These are phyloP conservation scores for Drosophila barbarae DNA, from an alignment of 2,888 invertebrate species.

Conservation along the genomic window DNA sequence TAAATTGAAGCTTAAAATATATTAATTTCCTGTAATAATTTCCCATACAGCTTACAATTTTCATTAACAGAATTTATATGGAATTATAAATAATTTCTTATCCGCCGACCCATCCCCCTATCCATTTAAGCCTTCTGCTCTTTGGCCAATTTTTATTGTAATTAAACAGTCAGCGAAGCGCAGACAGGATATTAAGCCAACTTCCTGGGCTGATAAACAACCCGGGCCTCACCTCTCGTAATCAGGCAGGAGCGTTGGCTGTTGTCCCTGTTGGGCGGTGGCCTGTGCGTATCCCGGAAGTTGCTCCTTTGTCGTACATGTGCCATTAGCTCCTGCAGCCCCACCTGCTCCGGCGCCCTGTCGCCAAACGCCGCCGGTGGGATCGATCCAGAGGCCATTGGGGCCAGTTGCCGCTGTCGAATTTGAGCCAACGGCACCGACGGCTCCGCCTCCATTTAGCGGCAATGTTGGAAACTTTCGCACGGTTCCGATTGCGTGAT, in stretches of 20 bases:
- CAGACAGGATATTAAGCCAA: slow-evolving; percentile 72
- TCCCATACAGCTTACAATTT: background rate
- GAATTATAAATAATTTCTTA: background rate
- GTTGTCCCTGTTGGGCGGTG: slow-evolving; percentile 70
- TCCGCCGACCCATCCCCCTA: background rate
- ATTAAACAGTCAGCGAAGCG: slow-evolving; percentile 70
- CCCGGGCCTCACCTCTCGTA: slow-evolving; percentile 77
- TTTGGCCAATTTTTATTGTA: slow-evolving; percentile 63
- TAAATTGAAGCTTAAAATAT: background rate
- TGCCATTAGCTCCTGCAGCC: slow-evolving; percentile 45
- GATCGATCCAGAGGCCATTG: slow-evolving; percentile 80
- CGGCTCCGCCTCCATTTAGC: slow-evolving; percentile 75
- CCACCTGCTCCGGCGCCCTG: slow-evolving; percentile 64
- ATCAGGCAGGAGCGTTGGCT: slow-evolving; percentile 77
- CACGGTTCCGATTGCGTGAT: slow-evolving; percentile 80
- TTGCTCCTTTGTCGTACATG: slow-evolving; percentile 78
- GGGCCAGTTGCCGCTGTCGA: slow-evolving; percentile 47
- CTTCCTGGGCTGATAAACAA: slow-evolving; percentile 66
- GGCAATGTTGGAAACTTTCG: slow-evolving; percentile 80
- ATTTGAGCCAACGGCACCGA: slow-evolving; percentile 37
- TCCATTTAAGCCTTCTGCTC: slow-evolving; percentile 41
- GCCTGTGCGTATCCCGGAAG: slow-evolving; percentile 80
- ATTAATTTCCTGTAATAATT: background rate
- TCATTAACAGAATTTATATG: slow-evolving; percentile 1
- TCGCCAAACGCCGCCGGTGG: slow-evolving; percentile 80